A percentile compares a stretch with the other conserved stretches of the same genome.
phyloP scores from a whole-genome alignment of 2,888 invertebrate genomes.

The Agrochola litura region DNA sequence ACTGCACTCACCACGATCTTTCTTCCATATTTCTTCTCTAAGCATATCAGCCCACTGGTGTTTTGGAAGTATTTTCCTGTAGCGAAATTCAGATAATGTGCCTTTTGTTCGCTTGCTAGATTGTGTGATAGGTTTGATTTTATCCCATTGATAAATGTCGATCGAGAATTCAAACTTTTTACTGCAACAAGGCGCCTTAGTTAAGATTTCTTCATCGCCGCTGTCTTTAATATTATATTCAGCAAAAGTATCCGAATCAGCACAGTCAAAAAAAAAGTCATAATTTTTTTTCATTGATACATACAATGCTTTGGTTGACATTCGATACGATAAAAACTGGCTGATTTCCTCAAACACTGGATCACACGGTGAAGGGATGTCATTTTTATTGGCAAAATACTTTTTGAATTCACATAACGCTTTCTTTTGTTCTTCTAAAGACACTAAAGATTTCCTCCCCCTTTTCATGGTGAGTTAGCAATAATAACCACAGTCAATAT shows the following conservation, averaged over 20 bases:
- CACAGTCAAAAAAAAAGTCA: too few species aligned
- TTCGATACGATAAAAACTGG: neutral
- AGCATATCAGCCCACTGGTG: slow-evolving; percentile 39
- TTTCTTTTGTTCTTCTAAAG: neutral
- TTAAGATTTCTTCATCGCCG: too few species aligned
- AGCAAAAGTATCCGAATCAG: neutral
- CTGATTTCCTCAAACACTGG: slow-evolving; percentile 6
- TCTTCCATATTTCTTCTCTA: slow-evolving; percentile 37
- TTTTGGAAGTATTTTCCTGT: slow-evolving; percentile 18
- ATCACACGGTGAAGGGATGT: slow-evolving; percentile 5
- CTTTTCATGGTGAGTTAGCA: neutral
- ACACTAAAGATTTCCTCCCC: slow-evolving; percentile 8
- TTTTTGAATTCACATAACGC: slow-evolving; percentile 4
- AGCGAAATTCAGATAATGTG: neutral
- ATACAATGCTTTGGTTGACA: too few species aligned
- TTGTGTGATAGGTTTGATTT: neutral
- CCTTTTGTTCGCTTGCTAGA: neutral
- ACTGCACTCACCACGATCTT: slow-evolving; percentile 24
- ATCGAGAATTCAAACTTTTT: slow-evolving; percentile 8
- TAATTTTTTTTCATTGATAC: too few species aligned
- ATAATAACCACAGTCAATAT: too few species aligned
- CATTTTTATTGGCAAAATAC: neutral
- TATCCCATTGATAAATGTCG: neutral
- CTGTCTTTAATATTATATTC: slow-evolving; percentile 11
- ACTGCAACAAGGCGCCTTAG: slow-evolving; percentile 8